phyloP scores from a whole-genome alignment of 2,113 vertebrate species.

The Strigops habroptila region DNA sequence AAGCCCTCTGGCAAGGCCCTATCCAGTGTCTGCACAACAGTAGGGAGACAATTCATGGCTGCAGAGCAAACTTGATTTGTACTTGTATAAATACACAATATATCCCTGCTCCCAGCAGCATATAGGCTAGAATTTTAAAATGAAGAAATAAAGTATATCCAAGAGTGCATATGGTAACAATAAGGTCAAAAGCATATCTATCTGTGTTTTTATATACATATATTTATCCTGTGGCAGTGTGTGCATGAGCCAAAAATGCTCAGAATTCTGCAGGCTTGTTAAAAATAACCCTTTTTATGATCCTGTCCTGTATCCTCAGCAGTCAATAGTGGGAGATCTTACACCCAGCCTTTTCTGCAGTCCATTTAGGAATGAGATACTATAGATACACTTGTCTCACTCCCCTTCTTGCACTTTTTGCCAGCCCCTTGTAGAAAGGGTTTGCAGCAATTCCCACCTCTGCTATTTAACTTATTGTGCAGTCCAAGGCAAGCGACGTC shows the following conservation, averaged over 20 bases:
- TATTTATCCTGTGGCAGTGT: neutral
- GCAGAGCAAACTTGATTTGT: neutral
- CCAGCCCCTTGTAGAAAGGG: rapidly evolving
- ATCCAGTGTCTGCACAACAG: neutral
- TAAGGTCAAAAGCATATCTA: neutral
- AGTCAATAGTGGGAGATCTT: neutral
- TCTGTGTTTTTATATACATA: neutral
- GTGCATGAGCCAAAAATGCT: neutral
- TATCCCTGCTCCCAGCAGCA: neutral
- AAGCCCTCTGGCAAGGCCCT: neutral
- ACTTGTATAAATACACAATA: neutral
- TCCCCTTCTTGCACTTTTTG: neutral
- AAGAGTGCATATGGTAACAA: neutral
- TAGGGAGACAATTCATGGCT: neutral
- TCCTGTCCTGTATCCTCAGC: neutral
- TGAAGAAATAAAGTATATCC: neutral
- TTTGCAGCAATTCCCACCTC: neutral
- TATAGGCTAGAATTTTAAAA: neutral
- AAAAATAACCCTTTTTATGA: neutral
- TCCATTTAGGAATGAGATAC: neutral
- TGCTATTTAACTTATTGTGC: neutral
- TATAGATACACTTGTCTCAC: neutral
- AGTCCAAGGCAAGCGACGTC: rapidly evolving
- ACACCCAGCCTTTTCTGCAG: neutral
- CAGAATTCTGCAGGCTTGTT: neutral